Evolutionary conservation across 2,113 vertebrate genomes (phyloP), one percentile per base, ranked within the genome.

Genomic region (Pachycephala philippinensis): DNA sequence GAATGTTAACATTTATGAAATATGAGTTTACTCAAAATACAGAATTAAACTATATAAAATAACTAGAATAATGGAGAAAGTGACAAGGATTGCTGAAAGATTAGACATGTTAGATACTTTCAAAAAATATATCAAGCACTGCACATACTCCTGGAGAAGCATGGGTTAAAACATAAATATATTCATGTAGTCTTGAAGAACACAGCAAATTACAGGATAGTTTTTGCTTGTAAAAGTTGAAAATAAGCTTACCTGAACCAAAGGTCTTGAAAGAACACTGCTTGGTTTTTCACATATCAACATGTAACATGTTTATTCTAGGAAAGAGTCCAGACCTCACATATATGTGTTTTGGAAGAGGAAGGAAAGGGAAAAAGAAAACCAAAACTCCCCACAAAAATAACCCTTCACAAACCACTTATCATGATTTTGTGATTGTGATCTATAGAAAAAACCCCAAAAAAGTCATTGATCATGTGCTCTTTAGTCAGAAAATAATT

Each of bases 261-360:
- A 96, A 90, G 60, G 71, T 56, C 65, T 96, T 95, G 37, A 96
- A 95, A 98, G 85, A n/a, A n/a, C n/a, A n/a, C n/a, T n/a, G n/a
- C n/a, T n/a, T 96, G 87, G 49, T 86, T 91, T 93, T 85, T 70
- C 89, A 83, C 86, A 60, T 79, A 50, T 78, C 39, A 80, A 74
- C 49, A 93, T 66, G n/a, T 75, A 91, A 91, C 53, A 80, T 68
- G 19, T 79, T 91, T 92, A 92, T 60, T 95, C 56, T 71, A 93
- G 20, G 44, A 82, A 79, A 65, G 53, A 82, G 53, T 69, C 35
- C 44, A 59, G 64, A 65, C 52, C 37, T 93, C 42, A 71, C 14
- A 28, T 11, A 23, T 10, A n/a, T 11, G 24, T 30, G 22, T 80
- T 59, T 87, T 63, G 42, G 44, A 68, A 89, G 5, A 84, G 23